Conservation (phyloP, 2,888 invertebrate genomes). For the Drosophila mimetica region DNA sequence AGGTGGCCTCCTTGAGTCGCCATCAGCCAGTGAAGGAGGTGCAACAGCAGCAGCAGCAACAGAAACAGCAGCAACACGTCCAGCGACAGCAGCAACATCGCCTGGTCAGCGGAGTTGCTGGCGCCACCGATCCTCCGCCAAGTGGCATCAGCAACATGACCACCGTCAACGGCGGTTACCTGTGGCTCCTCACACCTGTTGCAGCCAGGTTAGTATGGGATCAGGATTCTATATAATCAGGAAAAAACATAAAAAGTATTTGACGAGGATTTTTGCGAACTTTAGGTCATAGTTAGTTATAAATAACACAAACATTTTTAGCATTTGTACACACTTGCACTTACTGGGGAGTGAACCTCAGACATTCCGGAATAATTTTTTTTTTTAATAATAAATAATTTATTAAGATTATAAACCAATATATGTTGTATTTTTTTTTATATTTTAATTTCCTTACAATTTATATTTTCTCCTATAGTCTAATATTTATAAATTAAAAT, state of each 20-base stretch:
- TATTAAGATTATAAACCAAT: too few relatives aligned
- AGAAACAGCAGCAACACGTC: conserved; percentile 10
- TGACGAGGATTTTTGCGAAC: too few relatives aligned
- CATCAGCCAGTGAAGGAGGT: conserved; percentile 18
- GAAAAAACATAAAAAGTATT: too few relatives aligned
- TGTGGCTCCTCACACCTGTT: conserved; percentile 85
- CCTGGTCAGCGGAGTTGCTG: background rate
- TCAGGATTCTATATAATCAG: background rate
- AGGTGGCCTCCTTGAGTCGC: conserved; percentile 14
- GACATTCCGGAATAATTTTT: too few relatives aligned
- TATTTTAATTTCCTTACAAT: too few relatives aligned
- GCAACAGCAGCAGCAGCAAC: conserved; percentile 15
- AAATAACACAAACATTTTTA: too few relatives aligned
- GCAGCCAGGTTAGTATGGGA: conserved; percentile 82
- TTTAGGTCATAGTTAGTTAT: too few relatives aligned
- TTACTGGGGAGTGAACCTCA: too few relatives aligned
- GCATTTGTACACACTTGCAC: too few relatives aligned
- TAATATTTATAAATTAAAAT: too few relatives aligned
- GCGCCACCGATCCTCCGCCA: conserved; percentile 8
- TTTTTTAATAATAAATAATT: too few relatives aligned
- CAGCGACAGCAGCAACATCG: conserved; percentile 22
- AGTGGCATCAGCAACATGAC: conserved; percentile 20
- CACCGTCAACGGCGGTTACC: conserved; percentile 70
- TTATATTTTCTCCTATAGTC: too few relatives aligned
- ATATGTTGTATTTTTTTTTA: background rate